Evolutionary conservation across 2,113 vertebrate genomes (phyloP).

Genomic region (Pungitius pungitius): DNA sequence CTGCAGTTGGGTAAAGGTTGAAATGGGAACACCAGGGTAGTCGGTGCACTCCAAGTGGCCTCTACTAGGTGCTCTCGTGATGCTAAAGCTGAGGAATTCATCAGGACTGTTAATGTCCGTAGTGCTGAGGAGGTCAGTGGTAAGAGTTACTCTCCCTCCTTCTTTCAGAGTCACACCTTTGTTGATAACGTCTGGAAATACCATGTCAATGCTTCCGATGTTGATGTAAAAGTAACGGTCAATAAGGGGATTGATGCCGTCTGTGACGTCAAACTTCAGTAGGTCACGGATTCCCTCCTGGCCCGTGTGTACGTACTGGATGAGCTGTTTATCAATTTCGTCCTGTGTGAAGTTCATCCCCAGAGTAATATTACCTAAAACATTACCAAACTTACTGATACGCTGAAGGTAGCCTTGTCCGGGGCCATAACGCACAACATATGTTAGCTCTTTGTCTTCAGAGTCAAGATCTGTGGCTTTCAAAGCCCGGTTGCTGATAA

Average conservation of each 20-base stretch:
- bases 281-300: conserved; percentile 91
- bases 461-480: conserved; percentile 96
- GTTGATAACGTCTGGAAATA: conserved; percentile 94
- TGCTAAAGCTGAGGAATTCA: conserved; percentile 92
- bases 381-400: conserved; percentile 76
- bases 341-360: conserved; percentile 97
- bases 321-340: conserved; percentile 88
- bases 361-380: conserved; percentile 86
- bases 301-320: conserved; percentile 89
- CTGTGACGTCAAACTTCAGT: conserved; percentile 95
- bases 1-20: conserved; percentile 92
- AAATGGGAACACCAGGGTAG: conserved; percentile 85
- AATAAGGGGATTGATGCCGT: conserved; percentile 92
- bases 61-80: conserved; percentile 90
- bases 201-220: conserved; percentile 88
- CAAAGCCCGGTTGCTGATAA: conserved; percentile 85
- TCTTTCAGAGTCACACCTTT: conserved; percentile 96
- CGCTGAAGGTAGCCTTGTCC: conserved; percentile 86
- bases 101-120: conserved; percentile 96
- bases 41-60: conserved; percentile 94
- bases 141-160: conserved; percentile 93
- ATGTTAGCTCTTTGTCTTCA: conserved; percentile 88
- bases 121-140: conserved; percentile 94
- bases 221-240: conserved; percentile 97
- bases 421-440: conserved; percentile 87